A percentile compares a stretch with the other conserved stretches of the same genome.
phyloP scores from a whole-genome alignment of 2,113 vertebrate genomes.

The Barbus barbus region DNA sequence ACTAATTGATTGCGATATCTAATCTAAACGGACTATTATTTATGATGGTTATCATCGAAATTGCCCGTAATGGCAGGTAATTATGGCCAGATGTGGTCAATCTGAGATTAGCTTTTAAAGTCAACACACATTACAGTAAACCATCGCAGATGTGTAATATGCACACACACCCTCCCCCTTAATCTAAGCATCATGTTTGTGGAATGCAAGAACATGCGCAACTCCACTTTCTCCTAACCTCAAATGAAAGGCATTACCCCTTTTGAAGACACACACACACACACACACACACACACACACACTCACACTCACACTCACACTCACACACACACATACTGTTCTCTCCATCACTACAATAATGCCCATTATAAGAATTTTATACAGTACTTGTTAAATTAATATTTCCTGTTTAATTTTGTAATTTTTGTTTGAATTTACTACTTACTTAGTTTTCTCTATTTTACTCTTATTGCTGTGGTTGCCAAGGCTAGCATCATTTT shows the following conservation, averaged over 20 bases:
- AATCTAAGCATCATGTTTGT: conserved; percentile 48
- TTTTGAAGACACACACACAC: background rate
- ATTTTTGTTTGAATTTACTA: background rate
- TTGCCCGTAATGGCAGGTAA: conserved; percentile 48
- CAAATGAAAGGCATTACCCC: conserved; percentile 22
- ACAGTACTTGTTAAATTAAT: background rate
- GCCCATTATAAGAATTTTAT: background rate
- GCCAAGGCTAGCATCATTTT: background rate
- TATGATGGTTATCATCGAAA: conserved; percentile 50
- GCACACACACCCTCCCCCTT: conserved; percentile 13
- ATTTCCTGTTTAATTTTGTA: background rate
- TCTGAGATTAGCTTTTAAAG: conserved; percentile 53
- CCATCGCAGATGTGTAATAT: conserved; percentile 42
- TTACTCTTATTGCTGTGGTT: background rate
- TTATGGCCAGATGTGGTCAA: conserved; percentile 42
- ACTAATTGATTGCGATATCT: conserved; percentile 51
- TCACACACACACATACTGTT: background rate
- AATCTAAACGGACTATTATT: conserved; percentile 47
- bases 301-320: background rate
- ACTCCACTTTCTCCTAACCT: conserved; percentile 22
- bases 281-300: background rate
- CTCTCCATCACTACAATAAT: background rate
- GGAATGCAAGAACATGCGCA: conserved; percentile 43
- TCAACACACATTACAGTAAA: conserved; percentile 46
- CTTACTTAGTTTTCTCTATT: no score